Conservation (phyloP, 2,797 vertebrate species). For the Jordanella pulchra region DNA sequence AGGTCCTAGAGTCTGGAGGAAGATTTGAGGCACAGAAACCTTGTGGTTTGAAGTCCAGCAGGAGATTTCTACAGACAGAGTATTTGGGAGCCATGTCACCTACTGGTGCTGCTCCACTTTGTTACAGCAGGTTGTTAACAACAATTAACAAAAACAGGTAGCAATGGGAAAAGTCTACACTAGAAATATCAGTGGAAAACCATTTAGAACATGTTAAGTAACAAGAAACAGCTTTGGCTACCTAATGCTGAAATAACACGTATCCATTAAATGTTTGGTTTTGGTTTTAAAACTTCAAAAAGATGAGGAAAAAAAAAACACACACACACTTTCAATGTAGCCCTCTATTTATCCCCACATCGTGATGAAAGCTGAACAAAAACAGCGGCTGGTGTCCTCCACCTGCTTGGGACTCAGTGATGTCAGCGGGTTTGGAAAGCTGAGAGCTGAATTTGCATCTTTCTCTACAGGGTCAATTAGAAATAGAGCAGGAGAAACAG, state of each 20-base stretch:
- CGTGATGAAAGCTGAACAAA: conserved; percentile 39
- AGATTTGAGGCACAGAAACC: background rate
- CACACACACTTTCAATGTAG: background rate
- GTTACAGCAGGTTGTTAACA: too few species aligned
- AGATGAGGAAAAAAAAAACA: background rate
- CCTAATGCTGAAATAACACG: background rate
- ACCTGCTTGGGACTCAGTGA: conserved; percentile 71
- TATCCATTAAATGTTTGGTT: background rate
- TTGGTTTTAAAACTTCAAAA: background rate
- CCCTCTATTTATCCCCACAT: conserved; percentile 29
- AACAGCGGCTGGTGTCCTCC: conserved; percentile 63
- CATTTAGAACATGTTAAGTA: background rate
- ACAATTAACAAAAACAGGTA: too few species aligned
- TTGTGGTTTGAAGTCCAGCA: background rate
- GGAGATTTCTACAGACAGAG: background rate
- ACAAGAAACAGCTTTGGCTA: background rate
- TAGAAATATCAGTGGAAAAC: too few species aligned
- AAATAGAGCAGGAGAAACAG: conserved; percentile 1
- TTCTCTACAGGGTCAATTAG: conserved; percentile 65
- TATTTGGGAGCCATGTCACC: background rate
- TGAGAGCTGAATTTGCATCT: conserved; percentile 71
- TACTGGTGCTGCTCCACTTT: background rate
- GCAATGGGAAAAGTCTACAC: background rate
- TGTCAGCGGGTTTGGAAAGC: conserved; percentile 73
- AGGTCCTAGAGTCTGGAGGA: background rate